A percentile compares a stretch with the other conserved stretches of the same genome.
phyloP scores from a whole-genome alignment of 2,797 vertebrate genomes.

The Apogon hyalosoma region DNA sequence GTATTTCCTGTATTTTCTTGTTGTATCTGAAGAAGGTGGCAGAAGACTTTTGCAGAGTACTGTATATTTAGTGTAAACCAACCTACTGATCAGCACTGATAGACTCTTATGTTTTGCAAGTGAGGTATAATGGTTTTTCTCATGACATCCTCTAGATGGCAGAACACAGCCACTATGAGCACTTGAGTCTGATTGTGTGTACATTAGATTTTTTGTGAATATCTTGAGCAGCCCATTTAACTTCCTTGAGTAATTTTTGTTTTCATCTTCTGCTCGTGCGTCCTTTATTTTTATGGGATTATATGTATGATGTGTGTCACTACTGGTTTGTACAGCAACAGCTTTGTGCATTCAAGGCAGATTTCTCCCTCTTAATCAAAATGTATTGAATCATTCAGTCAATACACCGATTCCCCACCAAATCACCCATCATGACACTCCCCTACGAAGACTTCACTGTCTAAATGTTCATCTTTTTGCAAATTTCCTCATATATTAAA shows the following conservation, averaged over 20 bases:
- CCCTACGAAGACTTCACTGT: background rate
- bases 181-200: background rate
- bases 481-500: background rate
- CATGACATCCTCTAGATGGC: slow-evolving; percentile 64
- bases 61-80: background rate
- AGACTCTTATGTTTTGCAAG: background rate
- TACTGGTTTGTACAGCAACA: too few relatives aligned
- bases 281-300: too few relatives aligned
- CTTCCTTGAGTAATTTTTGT: too few relatives aligned
- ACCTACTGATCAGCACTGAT: background rate
- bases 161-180: slow-evolving; percentile 31
- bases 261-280: too few relatives aligned
- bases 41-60: too few relatives aligned
- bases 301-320: too few relatives aligned
- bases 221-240: too few relatives aligned
- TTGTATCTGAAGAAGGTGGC: too few relatives aligned
- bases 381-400: background rate
- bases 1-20: too few relatives aligned
- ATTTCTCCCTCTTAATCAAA: too few relatives aligned
- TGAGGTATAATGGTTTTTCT: background rate
- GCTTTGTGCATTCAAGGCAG: too few relatives aligned
- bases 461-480: slow-evolving; percentile 1
- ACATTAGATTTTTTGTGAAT: too few relatives aligned
- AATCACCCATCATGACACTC: slow-evolving; percentile 15
- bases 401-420: slow-evolving; percentile 9